A percentile compares a stretch with the other conserved stretches of the same genome.
phyloP scores from a whole-genome alignment of 2,888 invertebrate genomes.

The Catotricha subobsoleta region DNA sequence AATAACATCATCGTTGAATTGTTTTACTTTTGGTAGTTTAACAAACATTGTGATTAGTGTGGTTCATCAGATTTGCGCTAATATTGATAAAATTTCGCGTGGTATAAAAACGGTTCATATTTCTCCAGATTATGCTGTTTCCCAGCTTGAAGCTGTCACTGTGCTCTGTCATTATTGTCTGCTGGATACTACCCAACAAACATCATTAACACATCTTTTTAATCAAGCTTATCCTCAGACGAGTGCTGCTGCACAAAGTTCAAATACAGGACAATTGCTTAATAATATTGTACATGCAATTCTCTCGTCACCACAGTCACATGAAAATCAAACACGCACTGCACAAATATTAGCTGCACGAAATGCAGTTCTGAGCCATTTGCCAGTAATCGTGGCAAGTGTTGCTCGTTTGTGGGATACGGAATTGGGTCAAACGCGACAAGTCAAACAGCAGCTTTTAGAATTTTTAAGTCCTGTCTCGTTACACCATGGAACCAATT shows the following conservation, averaged over 20 bases:
- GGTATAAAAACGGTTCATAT: slow-evolving; percentile 22
- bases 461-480: slow-evolving; percentile 73
- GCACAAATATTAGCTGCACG: slow-evolving; percentile 37
- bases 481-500: slow-evolving; percentile 60
- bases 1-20: slow-evolving; percentile 62
- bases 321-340: slow-evolving; percentile 20
- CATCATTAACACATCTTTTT: slow-evolving; percentile 35
- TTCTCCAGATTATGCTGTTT: slow-evolving; percentile 62
- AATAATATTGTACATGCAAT: slow-evolving; percentile 68
- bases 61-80: slow-evolving; percentile 46
- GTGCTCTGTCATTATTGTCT: slow-evolving; percentile 65
- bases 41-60: slow-evolving; percentile 60
- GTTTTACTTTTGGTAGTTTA: slow-evolving; percentile 51
- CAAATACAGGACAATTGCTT: slow-evolving; percentile 53
- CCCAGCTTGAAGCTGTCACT: slow-evolving; percentile 58
- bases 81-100: slow-evolving; percentile 37
- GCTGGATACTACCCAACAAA: slow-evolving; percentile 42
- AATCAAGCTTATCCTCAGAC: slow-evolving; percentile 36
- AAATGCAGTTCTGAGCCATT: slow-evolving; percentile 54
- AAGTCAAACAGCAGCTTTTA: slow-evolving; percentile 56
- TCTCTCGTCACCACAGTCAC: slow-evolving; percentile 39
- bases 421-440: slow-evolving; percentile 30
- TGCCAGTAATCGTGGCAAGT: slow-evolving; percentile 65
- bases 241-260: slow-evolving; percentile 34
- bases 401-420: slow-evolving; percentile 66